Percentiles rank a stretch among this genome's conserved stretches.
Evolutionary conservation across 2,113 vertebrate genomes (phyloP).

Genomic region (Heterotis niloticus): DNA sequence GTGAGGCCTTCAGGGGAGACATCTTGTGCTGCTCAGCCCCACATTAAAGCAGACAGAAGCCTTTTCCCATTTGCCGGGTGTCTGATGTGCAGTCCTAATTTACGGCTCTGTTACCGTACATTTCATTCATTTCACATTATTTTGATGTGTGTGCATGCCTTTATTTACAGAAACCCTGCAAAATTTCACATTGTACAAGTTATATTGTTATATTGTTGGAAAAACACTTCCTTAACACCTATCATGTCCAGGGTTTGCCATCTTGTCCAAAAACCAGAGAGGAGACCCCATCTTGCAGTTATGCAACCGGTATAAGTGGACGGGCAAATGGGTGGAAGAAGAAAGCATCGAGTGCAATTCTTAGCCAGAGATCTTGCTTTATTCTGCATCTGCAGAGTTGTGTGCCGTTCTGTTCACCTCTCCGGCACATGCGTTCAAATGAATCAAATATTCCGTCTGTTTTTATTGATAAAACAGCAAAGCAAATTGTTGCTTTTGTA

Average conservation of each 20-base stretch:
- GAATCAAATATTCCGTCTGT: too few species aligned
- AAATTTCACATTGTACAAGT: too few species aligned
- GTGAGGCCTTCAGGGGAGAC: neutral
- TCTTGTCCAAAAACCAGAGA: neutral
- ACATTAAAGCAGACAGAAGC: neutral
- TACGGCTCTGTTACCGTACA: neutral
- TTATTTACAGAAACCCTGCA: neutral
- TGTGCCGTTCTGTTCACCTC: too few species aligned
- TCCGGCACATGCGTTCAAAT: too few species aligned
- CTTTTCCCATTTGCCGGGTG: neutral
- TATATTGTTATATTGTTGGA: too few species aligned
- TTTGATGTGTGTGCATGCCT: neutral
- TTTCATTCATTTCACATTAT: neutral
- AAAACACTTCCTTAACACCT: neutral
- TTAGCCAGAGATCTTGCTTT: too few species aligned
- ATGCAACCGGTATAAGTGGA: neutral
- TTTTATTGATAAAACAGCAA: too few species aligned
- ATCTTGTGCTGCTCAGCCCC: neutral
- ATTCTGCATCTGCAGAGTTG: too few species aligned
- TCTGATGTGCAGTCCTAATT: neutral
- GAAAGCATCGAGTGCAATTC: neutral
- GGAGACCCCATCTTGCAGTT: constrained; percentile 6
- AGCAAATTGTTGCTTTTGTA: too few species aligned
- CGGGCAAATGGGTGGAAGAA: neutral
- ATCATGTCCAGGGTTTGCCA: neutral